Evolutionary conservation across 2,797 vertebrate genomes (phyloP), one percentile per base, ranked within the genome.

Genomic region (Macroramphosus scolopax): DNA sequence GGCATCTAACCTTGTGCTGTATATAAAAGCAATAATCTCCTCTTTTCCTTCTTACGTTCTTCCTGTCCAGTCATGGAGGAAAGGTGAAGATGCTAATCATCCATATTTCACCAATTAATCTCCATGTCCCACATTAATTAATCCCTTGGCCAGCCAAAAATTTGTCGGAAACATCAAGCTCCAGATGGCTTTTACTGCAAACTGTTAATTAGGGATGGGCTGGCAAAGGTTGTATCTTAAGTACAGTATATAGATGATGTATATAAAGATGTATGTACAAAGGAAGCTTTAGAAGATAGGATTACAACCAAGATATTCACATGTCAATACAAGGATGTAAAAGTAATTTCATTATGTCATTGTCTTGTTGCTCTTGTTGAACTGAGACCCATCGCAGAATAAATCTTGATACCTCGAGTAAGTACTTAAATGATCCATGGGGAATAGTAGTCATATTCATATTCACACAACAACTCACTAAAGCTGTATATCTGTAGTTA

Each of bases 51-150:
- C 38, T 34, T 70, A 88, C 80, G 52, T 80, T 68, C 57, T 32
- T 18, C 76, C 62, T 50, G 66, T 80, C 59, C 60, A 81, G 47
- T 82, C 82, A 83, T 81, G 86, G 72, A 74, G 47, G 66, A 77
- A 85, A 87, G 81, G 84, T 84, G 70, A 86, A 81, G 78, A 89
- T 83, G 86, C 88, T 91, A 90, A 91, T 89, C 82, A 85, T 81
- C 76, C 73, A 77, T 89, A 89, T 90, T 88, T 86, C 68, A 66
- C 62, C 87, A 86, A 90, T 90, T 89, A 88, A 89, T 81, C 82
- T 74, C 75, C 51, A 53, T 57, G 87, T 77, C 87, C 71, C 78
- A 68, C 77, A 88, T 84, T 87, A 87, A 89, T 84, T 84, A 87
- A 75, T 84, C 80, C 65, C 81, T 77, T 53, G 61, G 73, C 64